Conservation (phyloP, 2,113 vertebrate genomes). For the Scomber scombrus region DNA sequence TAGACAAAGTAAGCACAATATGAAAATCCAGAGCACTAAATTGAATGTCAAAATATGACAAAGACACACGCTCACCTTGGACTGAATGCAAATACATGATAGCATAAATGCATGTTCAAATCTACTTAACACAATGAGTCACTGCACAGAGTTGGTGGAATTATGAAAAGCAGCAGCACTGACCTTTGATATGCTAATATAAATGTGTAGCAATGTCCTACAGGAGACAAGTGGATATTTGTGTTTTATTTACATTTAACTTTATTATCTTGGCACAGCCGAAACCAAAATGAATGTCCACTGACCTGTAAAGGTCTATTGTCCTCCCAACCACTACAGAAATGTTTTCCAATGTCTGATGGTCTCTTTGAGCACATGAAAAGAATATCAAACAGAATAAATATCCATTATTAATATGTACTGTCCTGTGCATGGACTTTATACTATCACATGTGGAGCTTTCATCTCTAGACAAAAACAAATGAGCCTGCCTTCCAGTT, state of each 20-base stretch:
- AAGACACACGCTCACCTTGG: conserved; percentile 62
- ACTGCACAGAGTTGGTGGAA: conserved; percentile 37
- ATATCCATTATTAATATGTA: conserved; percentile 69
- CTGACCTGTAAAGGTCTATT: conserved; percentile 60
- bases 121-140: conserved; percentile 69
- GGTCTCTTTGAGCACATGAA: conserved; percentile 51
- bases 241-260: conserved; percentile 53
- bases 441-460: conserved; percentile 49
- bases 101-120: conserved; percentile 61
- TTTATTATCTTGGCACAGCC: conserved; percentile 43
- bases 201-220: conserved; percentile 63
- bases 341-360: conserved; percentile 47
- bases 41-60: conserved; percentile 65
- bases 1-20: conserved; percentile 45
- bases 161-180: conserved; percentile 69
- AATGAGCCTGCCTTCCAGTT: conserved; percentile 60
- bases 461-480: conserved; percentile 70
- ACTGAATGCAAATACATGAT: conserved; percentile 44
- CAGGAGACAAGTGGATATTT: conserved; percentile 46
- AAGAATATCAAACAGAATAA: conserved; percentile 70
- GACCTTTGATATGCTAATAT: conserved; percentile 82
- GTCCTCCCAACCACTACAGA: conserved; percentile 47
- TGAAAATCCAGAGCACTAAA: conserved; percentile 52
- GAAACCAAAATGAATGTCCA: conserved; percentile 60
- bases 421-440: conserved; percentile 50